phyloP scores from a whole-genome alignment of 2,113 vertebrate genomes.

The Scalopus aquaticus region DNA sequence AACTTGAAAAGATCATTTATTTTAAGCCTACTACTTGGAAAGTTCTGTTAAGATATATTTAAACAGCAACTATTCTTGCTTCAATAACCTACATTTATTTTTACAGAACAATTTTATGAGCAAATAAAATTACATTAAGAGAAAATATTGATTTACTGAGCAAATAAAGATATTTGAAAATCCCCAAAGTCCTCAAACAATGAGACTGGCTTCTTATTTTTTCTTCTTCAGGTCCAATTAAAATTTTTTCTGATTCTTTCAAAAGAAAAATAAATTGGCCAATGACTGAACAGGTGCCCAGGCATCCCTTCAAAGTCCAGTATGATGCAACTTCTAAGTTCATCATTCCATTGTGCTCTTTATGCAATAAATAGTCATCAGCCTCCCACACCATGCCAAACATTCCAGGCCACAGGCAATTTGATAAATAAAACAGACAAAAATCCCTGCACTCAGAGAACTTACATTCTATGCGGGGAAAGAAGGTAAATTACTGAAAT shows the following conservation, averaged over 20 bases:
- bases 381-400: background rate
- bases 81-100: background rate
- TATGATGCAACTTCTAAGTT: background rate
- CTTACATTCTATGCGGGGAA: background rate
- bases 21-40: background rate
- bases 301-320: background rate
- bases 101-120: background rate
- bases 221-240: background rate
- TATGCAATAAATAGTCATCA: background rate
- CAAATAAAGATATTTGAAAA: conserved; percentile 39
- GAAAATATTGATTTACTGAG: conserved; percentile 1
- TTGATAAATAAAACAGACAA: background rate
- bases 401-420: background rate
- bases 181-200: background rate
- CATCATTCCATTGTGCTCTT: background rate
- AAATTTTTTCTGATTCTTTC: background rate
- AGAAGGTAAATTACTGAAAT: background rate
- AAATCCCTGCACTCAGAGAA: background rate
- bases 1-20: background rate
- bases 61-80: background rate
- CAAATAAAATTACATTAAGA: conserved; percentile 9
- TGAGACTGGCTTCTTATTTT: background rate
- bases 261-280: background rate
- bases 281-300: background rate
- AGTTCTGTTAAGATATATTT: background rate